Percentiles rank a stretch among this genome's conserved stretches.
Evolutionary conservation across 2,888 invertebrate species (phyloP).

Genomic region (Pedicia rivosa): DNA sequence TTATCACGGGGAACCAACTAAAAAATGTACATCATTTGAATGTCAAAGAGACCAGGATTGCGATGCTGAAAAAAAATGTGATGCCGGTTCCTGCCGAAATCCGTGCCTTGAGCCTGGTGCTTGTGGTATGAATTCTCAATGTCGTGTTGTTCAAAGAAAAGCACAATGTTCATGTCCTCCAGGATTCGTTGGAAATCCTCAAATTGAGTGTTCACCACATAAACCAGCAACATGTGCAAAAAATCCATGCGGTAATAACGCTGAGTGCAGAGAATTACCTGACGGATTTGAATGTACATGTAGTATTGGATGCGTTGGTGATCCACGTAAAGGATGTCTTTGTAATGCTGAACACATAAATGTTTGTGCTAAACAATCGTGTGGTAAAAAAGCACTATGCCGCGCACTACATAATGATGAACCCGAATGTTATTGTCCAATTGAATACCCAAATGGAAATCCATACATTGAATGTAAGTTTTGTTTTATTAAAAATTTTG

Average conservation of each 20-base stretch:
- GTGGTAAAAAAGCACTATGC: constrained; percentile 72
- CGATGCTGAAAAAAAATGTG: constrained; percentile 58
- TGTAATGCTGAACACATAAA: constrained; percentile 51
- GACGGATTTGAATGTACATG: constrained; percentile 73
- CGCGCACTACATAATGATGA: constrained; percentile 46
- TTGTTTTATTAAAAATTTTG: neutral
- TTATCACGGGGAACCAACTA: constrained; percentile 63
- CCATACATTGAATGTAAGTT: constrained; percentile 72
- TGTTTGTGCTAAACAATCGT: constrained; percentile 62
- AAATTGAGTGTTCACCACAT: constrained; percentile 48
- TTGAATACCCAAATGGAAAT: constrained; percentile 67
- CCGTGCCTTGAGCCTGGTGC: constrained; percentile 60
- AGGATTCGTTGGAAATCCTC: constrained; percentile 55
- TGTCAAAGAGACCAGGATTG: constrained; percentile 64
- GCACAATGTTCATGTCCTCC: constrained; percentile 66
- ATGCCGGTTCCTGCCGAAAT: constrained; percentile 59
- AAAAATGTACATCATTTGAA: constrained; percentile 58
- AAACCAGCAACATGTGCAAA: constrained; percentile 56
- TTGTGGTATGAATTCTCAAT: constrained; percentile 74
- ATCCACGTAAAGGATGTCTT: constrained; percentile 63
- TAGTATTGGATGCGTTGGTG: constrained; percentile 62
- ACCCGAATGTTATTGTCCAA: constrained; percentile 72
- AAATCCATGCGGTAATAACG: constrained; percentile 73
- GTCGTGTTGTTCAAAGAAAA: constrained; percentile 56
- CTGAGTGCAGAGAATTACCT: constrained; percentile 60